Percentiles rank a stretch among this genome's conserved stretches.
Evolutionary conservation across 1,140 invertebrate species (phyloP).

Genomic region (Oreohelix idahoensis): DNA sequence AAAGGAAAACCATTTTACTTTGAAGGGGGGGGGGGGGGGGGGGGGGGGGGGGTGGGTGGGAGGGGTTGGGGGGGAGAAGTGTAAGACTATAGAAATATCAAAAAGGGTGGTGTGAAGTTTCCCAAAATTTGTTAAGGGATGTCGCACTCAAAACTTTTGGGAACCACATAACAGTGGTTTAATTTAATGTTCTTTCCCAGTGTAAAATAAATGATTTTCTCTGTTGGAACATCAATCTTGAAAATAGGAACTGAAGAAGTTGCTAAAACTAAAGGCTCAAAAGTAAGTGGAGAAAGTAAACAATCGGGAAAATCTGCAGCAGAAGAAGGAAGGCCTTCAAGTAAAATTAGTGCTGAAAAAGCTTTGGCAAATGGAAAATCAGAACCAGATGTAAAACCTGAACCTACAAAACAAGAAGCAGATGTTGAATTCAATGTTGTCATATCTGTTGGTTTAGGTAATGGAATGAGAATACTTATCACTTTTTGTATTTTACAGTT

Average conservation of each 20-base stretch:
- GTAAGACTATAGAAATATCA: no score
- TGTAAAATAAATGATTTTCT: neutral
- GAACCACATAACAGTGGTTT: no score
- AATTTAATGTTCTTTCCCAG: no score
- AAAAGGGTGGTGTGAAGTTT: no score
- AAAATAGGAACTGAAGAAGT: neutral
- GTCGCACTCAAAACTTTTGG: no score
- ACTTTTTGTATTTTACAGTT: neutral
- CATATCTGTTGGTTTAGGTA: neutral
- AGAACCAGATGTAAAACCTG: neutral
- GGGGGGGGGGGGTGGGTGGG: no score
- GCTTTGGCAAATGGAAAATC: neutral
- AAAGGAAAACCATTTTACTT: no score
- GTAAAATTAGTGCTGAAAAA: neutral
- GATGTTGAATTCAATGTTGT: conserved; percentile 22
- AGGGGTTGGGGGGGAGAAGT: no score
- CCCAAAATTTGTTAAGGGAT: no score
- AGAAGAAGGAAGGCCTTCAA: neutral
- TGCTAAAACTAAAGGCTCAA: no score
- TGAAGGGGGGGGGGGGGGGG: no score
- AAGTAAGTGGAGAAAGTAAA: neutral
- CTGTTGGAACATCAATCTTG: neutral
- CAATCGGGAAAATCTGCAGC: neutral
- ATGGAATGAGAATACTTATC: neutral
- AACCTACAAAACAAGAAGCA: neutral